A percentile compares a stretch with the other conserved stretches of the same genome.
phyloP scores from a whole-genome alignment of 2,113 vertebrate genomes.

The Otocyon megalotis region DNA sequence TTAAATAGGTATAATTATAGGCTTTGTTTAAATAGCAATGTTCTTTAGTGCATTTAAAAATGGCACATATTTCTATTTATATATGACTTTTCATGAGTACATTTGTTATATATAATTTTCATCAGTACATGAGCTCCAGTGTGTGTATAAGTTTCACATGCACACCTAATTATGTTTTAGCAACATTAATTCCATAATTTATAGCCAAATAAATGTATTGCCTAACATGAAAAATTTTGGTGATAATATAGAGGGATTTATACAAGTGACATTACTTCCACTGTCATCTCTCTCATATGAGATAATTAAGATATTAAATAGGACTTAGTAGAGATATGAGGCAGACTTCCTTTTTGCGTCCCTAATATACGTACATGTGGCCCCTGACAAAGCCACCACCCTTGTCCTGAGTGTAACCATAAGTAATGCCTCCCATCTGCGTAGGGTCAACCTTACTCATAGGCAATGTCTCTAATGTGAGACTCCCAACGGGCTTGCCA shows the following conservation, averaged over 20 bases:
- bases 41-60: neutral
- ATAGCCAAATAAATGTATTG: neutral
- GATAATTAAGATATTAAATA: neutral
- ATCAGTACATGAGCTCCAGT: neutral
- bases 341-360: neutral
- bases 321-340: neutral
- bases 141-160: neutral
- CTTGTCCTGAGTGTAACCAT: too few species aligned
- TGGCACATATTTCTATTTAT: neutral
- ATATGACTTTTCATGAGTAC: neutral
- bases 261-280: neutral
- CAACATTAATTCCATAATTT: neutral
- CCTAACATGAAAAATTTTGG: neutral
- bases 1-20: neutral
- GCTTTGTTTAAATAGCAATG: neutral
- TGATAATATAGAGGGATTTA: neutral
- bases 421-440: too few species aligned
- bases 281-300: neutral
- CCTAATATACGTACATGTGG: rapidly evolving
- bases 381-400: neutral
- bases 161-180: neutral
- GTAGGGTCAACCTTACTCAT: neutral
- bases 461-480: neutral
- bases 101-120: neutral
- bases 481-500: rapidly evolving